Percentiles rank a stretch among this genome's conserved stretches.
Evolutionary conservation across 2,888 invertebrate species (phyloP).

Genomic region (Dasypolia templi): DNA sequence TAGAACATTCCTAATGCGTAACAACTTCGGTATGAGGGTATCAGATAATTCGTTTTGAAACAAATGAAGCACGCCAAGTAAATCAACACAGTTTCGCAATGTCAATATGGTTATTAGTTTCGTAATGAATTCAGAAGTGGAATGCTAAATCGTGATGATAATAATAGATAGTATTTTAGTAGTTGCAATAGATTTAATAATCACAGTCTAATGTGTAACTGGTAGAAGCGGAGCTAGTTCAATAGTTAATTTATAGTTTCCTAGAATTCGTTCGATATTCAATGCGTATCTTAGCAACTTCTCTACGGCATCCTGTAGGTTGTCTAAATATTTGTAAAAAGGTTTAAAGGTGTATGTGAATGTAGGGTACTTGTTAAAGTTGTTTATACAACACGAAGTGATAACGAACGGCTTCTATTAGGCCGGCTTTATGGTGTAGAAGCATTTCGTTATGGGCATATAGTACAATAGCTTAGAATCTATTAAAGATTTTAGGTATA

Average conservation of each 20-base stretch:
- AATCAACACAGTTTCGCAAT: slow-evolving; percentile 69
- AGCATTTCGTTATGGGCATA: background rate
- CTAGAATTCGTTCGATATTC: slow-evolving; percentile 7
- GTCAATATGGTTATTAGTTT: slow-evolving; percentile 62
- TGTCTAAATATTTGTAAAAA: too few species aligned
- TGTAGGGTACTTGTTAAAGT: slow-evolving; percentile 54
- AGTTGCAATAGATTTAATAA: slow-evolving; percentile 34
- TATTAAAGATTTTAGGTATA: too few species aligned
- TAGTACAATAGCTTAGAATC: background rate
- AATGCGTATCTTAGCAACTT: slow-evolving; percentile 16
- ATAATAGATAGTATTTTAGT: slow-evolving; percentile 46
- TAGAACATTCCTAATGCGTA: slow-evolving; percentile 51
- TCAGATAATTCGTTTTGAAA: slow-evolving; percentile 61
- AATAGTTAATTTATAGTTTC: slow-evolving; percentile 8
- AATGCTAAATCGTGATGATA: slow-evolving; percentile 55
- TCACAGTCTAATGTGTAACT: slow-evolving; percentile 19
- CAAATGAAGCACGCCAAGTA: slow-evolving; percentile 65
- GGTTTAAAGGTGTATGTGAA: slow-evolving; percentile 68
- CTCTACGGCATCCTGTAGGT: background rate
- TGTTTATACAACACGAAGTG: slow-evolving; percentile 56
- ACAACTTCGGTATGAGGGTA: slow-evolving; percentile 49
- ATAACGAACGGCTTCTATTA: slow-evolving; percentile 50
- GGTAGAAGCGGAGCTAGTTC: slow-evolving; percentile 8
- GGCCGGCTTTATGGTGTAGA: slow-evolving; percentile 12
- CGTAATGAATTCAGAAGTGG: slow-evolving; percentile 64